These are phyloP conservation scores for Albula glossodonta DNA, from an alignment of 2,113 vertebrate genomes.

Conservation along the genomic window DNA sequence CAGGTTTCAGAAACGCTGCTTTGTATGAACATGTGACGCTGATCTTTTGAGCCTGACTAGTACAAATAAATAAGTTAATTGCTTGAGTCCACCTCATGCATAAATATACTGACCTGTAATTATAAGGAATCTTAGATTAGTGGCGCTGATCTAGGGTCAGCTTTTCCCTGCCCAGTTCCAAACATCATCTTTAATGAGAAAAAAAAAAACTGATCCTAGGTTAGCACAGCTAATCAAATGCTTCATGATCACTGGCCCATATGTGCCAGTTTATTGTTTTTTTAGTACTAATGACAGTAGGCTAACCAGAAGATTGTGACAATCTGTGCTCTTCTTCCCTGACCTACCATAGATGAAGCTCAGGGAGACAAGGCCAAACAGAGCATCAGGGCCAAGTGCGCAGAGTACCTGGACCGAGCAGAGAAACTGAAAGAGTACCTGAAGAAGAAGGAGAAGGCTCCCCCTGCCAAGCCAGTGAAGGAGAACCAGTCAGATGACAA, in stretches of 20 bases:
- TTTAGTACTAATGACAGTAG: background rate
- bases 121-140: too few relatives aligned
- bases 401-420: constrained; percentile 92
- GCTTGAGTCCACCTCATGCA: background rate
- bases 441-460: constrained; percentile 86
- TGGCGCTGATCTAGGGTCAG: too few relatives aligned
- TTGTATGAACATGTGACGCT: background rate
- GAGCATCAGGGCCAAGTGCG: constrained; percentile 89
- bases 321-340: constrained; percentile 32
- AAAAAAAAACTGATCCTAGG: too few relatives aligned
- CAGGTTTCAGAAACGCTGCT: background rate
- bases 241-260: too few relatives aligned
- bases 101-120: background rate
- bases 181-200: too few relatives aligned
- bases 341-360: constrained; percentile 82
- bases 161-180: too few relatives aligned
- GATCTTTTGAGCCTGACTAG: background rate
- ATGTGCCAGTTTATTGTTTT: background rate
- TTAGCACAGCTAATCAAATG: too few relatives aligned
- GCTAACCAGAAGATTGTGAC: background rate
- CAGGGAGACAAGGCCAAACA: constrained; percentile 92
- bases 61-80: background rate
- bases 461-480: constrained; percentile 86
- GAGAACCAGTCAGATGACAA: constrained; percentile 90
- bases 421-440: constrained; percentile 94